Evolutionary conservation across 2,797 vertebrate genomes (phyloP).

Genomic region (Poecilia wingei): DNA sequence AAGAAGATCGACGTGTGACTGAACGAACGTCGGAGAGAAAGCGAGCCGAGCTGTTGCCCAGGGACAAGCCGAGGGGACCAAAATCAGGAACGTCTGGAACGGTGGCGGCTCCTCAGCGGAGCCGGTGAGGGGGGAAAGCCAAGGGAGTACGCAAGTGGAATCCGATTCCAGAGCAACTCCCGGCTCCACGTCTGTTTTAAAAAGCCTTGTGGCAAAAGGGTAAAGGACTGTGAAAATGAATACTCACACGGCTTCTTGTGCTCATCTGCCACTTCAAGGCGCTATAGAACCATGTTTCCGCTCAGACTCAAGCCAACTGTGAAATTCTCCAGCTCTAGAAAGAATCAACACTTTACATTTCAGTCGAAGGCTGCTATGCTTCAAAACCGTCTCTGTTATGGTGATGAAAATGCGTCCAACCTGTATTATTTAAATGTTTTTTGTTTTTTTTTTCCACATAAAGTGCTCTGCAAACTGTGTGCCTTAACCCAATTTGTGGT

Average conservation of each 20-base stretch:
- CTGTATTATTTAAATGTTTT: constrained; percentile 1
- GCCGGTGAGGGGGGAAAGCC: background rate
- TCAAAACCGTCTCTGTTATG: constrained; percentile 8
- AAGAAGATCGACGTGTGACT: constrained; percentile 76
- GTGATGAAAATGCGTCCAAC: background rate
- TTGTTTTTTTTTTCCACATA: background rate
- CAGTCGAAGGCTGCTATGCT: constrained; percentile 4
- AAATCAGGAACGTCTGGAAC: constrained; percentile 28
- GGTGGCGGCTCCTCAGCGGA: constrained; percentile 20
- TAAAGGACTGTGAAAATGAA: constrained; percentile 13
- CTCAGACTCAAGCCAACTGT: constrained; percentile 2
- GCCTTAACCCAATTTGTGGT: constrained; percentile 52
- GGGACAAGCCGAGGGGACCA: constrained; percentile 50
- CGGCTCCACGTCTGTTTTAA: constrained; percentile 13
- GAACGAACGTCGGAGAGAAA: background rate
- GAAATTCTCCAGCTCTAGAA: background rate
- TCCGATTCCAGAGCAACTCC: background rate
- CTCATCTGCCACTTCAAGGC: constrained; percentile 29
- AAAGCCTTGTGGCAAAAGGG: constrained; percentile 34
- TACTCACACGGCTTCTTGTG: background rate
- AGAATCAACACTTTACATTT: background rate
- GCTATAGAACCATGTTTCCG: background rate
- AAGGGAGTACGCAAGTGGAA: constrained; percentile 1
- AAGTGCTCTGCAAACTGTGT: constrained; percentile 47
- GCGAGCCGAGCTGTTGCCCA: constrained; percentile 3